Evolutionary conservation across 2,797 vertebrate genomes (phyloP).

Genomic region (Propithecus perrieri): DNA sequence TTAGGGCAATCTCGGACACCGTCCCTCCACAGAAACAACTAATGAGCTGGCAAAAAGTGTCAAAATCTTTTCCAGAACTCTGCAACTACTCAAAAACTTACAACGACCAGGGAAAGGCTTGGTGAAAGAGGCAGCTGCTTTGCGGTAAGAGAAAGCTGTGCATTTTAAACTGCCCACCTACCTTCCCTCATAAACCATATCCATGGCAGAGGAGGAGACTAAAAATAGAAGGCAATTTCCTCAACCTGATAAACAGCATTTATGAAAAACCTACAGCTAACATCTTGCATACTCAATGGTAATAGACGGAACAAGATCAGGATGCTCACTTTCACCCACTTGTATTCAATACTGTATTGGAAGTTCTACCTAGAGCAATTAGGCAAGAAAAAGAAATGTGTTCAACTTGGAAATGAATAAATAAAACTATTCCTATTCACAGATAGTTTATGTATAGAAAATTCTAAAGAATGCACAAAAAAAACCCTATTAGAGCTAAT

Average conservation of each 20-base stretch:
- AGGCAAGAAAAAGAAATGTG: not conserved
- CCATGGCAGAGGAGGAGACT: not conserved
- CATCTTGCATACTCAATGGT: not conserved
- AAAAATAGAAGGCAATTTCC: not conserved
- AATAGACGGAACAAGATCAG: not conserved
- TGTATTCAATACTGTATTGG: not conserved
- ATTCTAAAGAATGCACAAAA: not conserved
- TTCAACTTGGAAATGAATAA: not conserved
- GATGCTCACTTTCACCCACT: not conserved
- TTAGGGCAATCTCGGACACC: not conserved
- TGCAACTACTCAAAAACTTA: not conserved
- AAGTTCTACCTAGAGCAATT: not conserved
- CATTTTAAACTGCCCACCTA: conserved; percentile 3
- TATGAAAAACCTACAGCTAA: not conserved
- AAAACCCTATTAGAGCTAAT: not conserved
- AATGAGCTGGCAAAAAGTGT: not conserved
- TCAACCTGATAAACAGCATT: not conserved
- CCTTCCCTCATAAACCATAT: not conserved
- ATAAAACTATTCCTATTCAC: not conserved
- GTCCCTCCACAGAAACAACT: not conserved
- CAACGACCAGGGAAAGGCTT: not conserved
- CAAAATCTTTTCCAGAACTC: not conserved
- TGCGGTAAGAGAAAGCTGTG: not conserved
- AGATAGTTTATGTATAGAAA: not conserved
- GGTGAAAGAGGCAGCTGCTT: not conserved